These are phyloP conservation scores for Hedya salicella DNA, from an alignment of 2,888 invertebrate species.

Conservation along the genomic window DNA sequence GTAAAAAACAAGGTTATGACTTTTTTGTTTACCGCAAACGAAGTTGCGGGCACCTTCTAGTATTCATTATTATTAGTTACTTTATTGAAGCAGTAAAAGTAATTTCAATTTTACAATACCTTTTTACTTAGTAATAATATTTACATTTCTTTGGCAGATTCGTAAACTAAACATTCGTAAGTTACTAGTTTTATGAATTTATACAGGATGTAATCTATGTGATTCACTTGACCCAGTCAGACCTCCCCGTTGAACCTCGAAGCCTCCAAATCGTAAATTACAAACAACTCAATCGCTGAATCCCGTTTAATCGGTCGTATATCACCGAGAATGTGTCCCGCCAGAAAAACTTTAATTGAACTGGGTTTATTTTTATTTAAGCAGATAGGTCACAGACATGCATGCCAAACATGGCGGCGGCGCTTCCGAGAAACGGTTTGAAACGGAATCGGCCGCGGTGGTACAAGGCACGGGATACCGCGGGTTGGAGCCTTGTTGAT, in stretches of 20 bases:
- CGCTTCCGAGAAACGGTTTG: slow-evolving; percentile 38
- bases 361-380: slow-evolving; percentile 26
- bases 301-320: slow-evolving; percentile 37
- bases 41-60: no score
- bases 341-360: slow-evolving; percentile 39
- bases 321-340: slow-evolving; percentile 32
- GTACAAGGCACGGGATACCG: background rate
- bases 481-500: background rate
- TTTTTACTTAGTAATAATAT: no score
- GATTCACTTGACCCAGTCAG: slow-evolving; percentile 12
- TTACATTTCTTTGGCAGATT: no score
- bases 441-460: background rate
- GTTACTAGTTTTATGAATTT: no score
- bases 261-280: slow-evolving; percentile 2
- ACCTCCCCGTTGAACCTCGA: background rate
- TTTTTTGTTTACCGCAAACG: no score
- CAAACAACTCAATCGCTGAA: slow-evolving; percentile 21
- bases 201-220: background rate
- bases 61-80: no score
- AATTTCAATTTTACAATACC: no score
- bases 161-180: no score
- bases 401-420: slow-evolving; percentile 32
- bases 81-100: no score
- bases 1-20: no score
- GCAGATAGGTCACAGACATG: slow-evolving; percentile 21